Evolutionary conservation across 2,113 vertebrate species (phyloP), one percentile per base, ranked within the genome.

Genomic region (Ailurus styani): DNA sequence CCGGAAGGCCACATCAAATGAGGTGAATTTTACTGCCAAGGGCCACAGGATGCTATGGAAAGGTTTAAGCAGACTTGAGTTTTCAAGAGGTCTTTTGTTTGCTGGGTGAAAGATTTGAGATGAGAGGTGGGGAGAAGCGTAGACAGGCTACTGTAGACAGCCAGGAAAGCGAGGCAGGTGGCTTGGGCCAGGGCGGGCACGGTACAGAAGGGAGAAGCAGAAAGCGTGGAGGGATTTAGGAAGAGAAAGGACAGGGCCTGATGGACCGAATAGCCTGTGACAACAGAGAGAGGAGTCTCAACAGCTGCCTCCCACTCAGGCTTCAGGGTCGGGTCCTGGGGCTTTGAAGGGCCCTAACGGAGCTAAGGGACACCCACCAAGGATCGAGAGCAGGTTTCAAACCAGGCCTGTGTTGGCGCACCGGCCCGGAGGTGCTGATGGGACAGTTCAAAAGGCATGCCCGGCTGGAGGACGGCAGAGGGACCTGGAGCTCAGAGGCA

Each of bases 191-290:
- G 23, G 21, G 29, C 1, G 14, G 13, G 23, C n/a, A 70, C 0
- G 0, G 37, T 11, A 23, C 18, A 50, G 45, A 77, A 3, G 7
- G 18, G 45, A 73, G 6, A 47, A 4, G 66, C 1, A 3, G 42
- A 11, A 37, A 6, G 73, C 2, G 3, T 2, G 57, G 60, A 42
- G 27, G 18, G 75, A 12, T 0, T 75, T 20, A 9, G 57, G 50
- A 66, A 42, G 45, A 42, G 11, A 13, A 3, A 4, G 20, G 81
- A 27, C 21, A 23, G 10, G n/a, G 31, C 55, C 21, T 27, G n/a
- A 0, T 0, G 62, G 64, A 21, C 10, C 0, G 42, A 15, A 8
- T 0, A 8, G 29, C 7, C 2, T 7, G 2, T 5, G 27, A 25
- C 18, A 50, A 29, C 34, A 27, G 31, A 50, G 17, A 52, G 72